phyloP scores from a whole-genome alignment of 2,113 vertebrate genomes.

The Pteropus alecto region DNA sequence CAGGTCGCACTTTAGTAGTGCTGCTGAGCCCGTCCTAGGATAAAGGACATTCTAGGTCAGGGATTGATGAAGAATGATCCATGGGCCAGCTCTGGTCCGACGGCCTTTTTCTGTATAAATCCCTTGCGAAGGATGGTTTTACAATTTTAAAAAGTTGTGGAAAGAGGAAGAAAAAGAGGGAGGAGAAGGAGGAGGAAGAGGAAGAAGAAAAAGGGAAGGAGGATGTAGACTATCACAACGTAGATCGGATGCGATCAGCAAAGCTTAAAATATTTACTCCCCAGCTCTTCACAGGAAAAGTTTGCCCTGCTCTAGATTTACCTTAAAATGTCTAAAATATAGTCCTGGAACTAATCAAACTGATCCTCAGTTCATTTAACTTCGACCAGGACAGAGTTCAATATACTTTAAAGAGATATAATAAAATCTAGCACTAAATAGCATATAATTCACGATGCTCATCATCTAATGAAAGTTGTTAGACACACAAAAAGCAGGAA shows the following conservation, averaged over 20 bases:
- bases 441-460: not conserved
- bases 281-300: not conserved
- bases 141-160: not conserved
- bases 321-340: not conserved
- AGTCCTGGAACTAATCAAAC: not conserved
- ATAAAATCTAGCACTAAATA: not conserved
- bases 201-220: no score
- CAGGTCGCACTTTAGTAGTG: no score
- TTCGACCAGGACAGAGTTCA: not conserved
- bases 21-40: not conserved
- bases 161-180: not conserved
- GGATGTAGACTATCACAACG: not conserved
- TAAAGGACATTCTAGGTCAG: not conserved
- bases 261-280: not conserved
- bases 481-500: not conserved
- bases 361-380: not conserved
- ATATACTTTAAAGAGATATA: not conserved
- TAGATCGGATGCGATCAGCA: not conserved
- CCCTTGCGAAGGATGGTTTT: not conserved
- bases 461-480: not conserved
- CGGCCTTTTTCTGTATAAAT: not conserved
- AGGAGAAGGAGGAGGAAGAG: not conserved
- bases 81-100: not conserved
- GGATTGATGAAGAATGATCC: not conserved
- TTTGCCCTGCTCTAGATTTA: not conserved